Base-by-base conservation (phyloP, 2,797 vertebrate species). In the Nyctalus aviator region DNA sequence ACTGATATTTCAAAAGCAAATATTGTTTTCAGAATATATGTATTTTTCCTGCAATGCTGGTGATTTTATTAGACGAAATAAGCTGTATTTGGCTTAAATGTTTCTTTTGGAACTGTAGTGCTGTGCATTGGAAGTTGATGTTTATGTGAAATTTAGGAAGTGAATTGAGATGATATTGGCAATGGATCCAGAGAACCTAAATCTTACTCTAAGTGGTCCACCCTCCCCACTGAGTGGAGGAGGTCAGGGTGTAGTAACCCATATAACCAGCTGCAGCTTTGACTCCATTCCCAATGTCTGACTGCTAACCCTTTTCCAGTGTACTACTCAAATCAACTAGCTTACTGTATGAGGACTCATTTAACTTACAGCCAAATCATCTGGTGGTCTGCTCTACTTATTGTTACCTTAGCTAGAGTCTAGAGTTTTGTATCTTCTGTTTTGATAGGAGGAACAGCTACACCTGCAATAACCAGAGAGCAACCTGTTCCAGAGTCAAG, bases 21-120 rank as follows among this genome's bases (percentile, higher is more conserved):
- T 79, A 44, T 37, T 76, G 7, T 87, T 94, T 96, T 83, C 32
- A 79, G 46, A 88, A 77, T 90, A 88, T 73, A 90, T 95, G 90
- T 64, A 14, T 78, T 79, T 95, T 88, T 48, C 44, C 92, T 75
- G 64, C 2, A 46, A 27, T 57, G 20, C 4, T 83, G 27, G 72
- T 82, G 32, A 69, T 83, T 92, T 75, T 59, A 82, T 17, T 35
- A 69, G 50, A 50, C 76, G 50, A 75, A 44, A 57, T 44, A 77
- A 44, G 37, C 17, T 64, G 1, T 73, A 32, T 11, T 62, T 85
- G 37, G 18, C 37, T 93, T 69, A 71, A 57, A 41, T 30, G 2
- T 85, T 94, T 94, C 83, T 95, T 71, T 75, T 94, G 91, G n/a
- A 91, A 41, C n/a, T 78, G 78, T 18, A 32, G 41, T 82, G n/a